Conservation (phyloP, 2,113 vertebrate genomes). For the Bubo scandiacus region DNA sequence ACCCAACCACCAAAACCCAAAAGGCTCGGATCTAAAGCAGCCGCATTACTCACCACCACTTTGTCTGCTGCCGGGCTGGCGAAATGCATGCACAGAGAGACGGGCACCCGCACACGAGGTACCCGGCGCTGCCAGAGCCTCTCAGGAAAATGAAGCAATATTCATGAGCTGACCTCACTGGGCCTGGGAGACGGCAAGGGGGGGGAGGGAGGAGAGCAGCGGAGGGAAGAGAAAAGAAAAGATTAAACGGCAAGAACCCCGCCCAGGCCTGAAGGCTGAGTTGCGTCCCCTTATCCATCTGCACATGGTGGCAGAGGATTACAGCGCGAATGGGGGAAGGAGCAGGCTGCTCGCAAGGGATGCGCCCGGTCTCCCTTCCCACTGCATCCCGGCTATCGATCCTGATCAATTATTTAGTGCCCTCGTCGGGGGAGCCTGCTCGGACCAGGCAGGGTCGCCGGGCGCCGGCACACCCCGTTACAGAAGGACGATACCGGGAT, state of each 20-base stretch:
- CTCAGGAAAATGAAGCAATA: constrained; percentile 63
- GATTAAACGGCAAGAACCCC: constrained; percentile 49
- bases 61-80: background rate
- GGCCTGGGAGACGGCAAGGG: constrained; percentile 14
- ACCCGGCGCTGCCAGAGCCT: constrained; percentile 54
- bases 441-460: background rate
- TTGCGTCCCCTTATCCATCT: background rate
- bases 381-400: background rate
- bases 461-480: background rate
- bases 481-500: background rate
- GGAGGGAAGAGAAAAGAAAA: constrained; percentile 12
- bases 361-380: background rate
- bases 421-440: background rate
- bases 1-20: background rate
- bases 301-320: constrained; percentile 13
- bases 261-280: constrained; percentile 49
- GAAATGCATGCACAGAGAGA: background rate
- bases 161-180: constrained; percentile 74
- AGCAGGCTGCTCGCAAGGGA: background rate
- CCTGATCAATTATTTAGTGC: constrained; percentile 42
- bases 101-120: background rate
- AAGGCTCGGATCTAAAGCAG: background rate
- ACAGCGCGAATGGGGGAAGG: background rate
- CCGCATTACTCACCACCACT: constrained; percentile 33
- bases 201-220: background rate